Conservation (phyloP, 2,797 vertebrate genomes). For the Poecile montanus region DNA sequence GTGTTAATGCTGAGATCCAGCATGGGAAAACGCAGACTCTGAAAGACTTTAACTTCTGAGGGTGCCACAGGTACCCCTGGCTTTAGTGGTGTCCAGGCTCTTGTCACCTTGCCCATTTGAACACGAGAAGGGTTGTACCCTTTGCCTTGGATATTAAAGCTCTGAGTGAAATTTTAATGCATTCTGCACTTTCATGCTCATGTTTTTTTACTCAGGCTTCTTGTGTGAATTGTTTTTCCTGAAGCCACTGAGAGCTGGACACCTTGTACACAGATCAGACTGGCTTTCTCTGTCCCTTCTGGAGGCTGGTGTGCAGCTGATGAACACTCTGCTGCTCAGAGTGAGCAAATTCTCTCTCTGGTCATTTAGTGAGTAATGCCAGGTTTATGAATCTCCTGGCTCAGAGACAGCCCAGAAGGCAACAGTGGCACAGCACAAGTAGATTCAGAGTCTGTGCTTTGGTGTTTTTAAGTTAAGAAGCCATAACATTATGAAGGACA, state of each 20-base stretch:
- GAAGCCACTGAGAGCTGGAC: background rate
- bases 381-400: background rate
- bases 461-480: background rate
- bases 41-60: constrained; percentile 32
- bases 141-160: constrained; percentile 16
- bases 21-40: constrained; percentile 86
- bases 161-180: background rate
- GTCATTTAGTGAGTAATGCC: background rate
- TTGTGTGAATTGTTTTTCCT: background rate
- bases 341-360: background rate
- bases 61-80: background rate
- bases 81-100: background rate
- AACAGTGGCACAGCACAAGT: background rate
- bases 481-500: background rate
- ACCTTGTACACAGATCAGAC: background rate
- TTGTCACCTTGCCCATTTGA: background rate
- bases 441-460: background rate
- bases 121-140: background rate
- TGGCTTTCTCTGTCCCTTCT: background rate
- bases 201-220: background rate
- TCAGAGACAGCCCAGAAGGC: background rate
- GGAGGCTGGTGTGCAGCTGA: background rate
- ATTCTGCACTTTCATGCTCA: constrained; percentile 38
- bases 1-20: constrained; percentile 92
- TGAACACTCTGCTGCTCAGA: background rate